These are phyloP conservation scores for Sisor rabdophorus DNA, from an alignment of 2,113 vertebrate genomes.

Conservation along the genomic window DNA sequence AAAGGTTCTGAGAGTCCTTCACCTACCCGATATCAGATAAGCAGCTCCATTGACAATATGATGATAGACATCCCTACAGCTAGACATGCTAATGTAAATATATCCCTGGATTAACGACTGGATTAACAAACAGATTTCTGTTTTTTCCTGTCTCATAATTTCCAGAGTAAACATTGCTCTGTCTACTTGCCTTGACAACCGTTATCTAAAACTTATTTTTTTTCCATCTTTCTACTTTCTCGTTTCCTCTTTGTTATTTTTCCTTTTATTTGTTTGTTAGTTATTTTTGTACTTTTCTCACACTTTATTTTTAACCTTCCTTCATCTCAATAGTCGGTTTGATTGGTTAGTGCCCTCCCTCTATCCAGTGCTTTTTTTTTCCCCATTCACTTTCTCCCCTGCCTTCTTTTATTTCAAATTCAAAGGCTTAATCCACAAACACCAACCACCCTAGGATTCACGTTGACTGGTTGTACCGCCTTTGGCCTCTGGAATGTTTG, in stretches of 20 bases:
- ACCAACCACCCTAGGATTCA: constrained; percentile 33
- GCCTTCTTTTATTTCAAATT: constrained; percentile 49
- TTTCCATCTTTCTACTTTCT: constrained; percentile 17
- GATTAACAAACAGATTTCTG: not conserved
- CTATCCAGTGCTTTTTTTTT: constrained; percentile 24
- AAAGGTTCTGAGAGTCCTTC: constrained; percentile 67
- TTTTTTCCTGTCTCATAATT: not conserved
- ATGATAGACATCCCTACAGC: constrained; percentile 61
- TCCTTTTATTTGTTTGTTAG: not conserved
- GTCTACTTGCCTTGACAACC: not conserved
- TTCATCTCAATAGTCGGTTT: constrained; percentile 23
- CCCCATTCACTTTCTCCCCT: constrained; percentile 26
- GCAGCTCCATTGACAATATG: constrained; percentile 69
- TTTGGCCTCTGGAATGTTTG: constrained; percentile 36
- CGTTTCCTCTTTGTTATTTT: not conserved
- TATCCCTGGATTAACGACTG: constrained; percentile 35
- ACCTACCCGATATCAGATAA: constrained; percentile 70
- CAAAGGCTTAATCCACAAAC: constrained; percentile 27
- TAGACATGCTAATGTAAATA: constrained; percentile 69
- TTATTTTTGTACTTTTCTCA: constrained; percentile 6
- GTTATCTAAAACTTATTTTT: not conserved
- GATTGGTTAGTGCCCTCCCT: constrained; percentile 30
- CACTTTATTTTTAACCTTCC: constrained; percentile 16
- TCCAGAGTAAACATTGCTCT: not conserved
- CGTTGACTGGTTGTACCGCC: constrained; percentile 26